Conservation (phyloP, 2,113 vertebrate species). For the Tenebrosternarchus preto region DNA sequence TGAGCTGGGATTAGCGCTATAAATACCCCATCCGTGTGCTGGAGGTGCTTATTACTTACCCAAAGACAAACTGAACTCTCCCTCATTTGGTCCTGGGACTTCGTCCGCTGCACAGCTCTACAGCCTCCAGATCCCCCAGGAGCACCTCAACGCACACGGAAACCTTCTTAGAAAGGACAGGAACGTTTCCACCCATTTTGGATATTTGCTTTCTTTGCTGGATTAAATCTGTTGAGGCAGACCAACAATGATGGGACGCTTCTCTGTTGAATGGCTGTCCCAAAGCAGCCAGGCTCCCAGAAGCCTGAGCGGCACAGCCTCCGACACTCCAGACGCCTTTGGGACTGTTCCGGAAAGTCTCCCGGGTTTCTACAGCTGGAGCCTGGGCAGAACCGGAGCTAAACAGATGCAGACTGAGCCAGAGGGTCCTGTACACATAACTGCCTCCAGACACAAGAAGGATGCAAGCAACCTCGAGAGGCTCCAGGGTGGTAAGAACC, state of each 20-base stretch:
- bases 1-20: constrained; percentile 63
- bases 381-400: constrained; percentile 32
- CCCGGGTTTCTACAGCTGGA: constrained; percentile 72
- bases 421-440: not conserved
- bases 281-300: constrained; percentile 70
- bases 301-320: not conserved
- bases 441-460: not conserved
- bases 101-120: not conserved
- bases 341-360: constrained; percentile 71
- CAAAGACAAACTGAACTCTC: constrained; percentile 42
- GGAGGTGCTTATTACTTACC: constrained; percentile 50
- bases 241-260: constrained; percentile 69
- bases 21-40: constrained; percentile 59
- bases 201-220: not conserved
- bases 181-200: not conserved
- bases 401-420: constrained; percentile 13
- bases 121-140: constrained; percentile 3
- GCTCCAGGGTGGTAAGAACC: constrained; percentile 38
- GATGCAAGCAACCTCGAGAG: not conserved
- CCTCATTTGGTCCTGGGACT: constrained; percentile 27
- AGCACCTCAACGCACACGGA: not conserved
- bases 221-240: not conserved
- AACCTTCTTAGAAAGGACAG: not conserved
- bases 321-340: constrained; percentile 51
- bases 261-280: constrained; percentile 79